Percentiles rank a stretch among this genome's conserved stretches.
Evolutionary conservation across 1,140 invertebrate genomes (phyloP).

Genomic region (Dysdera silvatica): DNA sequence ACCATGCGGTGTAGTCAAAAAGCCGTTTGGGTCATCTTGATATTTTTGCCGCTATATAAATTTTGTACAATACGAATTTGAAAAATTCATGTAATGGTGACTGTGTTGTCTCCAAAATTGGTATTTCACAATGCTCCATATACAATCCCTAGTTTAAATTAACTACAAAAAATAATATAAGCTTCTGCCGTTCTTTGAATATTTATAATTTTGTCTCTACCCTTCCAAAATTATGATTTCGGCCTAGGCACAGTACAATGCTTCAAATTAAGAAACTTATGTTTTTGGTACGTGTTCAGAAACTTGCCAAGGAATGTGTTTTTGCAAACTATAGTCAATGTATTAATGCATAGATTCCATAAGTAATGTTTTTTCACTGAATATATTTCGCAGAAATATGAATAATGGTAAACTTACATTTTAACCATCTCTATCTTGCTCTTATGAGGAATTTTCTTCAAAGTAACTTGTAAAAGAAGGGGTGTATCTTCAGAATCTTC

Average conservation of each 20-base stretch:
- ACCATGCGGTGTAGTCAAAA: too few relatives aligned
- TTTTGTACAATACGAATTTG: too few relatives aligned
- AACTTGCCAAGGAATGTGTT: not conserved
- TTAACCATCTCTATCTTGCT: not conserved
- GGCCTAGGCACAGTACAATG: not conserved
- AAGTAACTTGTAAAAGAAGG: conserved; percentile 2
- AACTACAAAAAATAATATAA: too few relatives aligned
- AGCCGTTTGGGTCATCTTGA: too few relatives aligned
- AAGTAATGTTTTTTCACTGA: not conserved
- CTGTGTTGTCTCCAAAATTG: too few relatives aligned
- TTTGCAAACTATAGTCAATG: not conserved
- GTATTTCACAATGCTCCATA: too few relatives aligned
- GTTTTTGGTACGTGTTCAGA: not conserved
- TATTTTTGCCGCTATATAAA: too few relatives aligned
- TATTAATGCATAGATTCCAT: not conserved
- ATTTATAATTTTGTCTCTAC: too few relatives aligned
- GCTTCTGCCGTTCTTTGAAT: too few relatives aligned
- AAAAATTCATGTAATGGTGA: too few relatives aligned
- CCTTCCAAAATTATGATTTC: not conserved
- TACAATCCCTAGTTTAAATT: too few relatives aligned
- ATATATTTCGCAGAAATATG: not conserved
- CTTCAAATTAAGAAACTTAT: not conserved
- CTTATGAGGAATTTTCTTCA: conserved; percentile 19
- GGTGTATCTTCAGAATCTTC: not conserved
- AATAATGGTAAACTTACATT: conserved; percentile 7